Base-by-base conservation (phyloP, 2,113 vertebrate genomes). In the Callaeas wilsoni region DNA sequence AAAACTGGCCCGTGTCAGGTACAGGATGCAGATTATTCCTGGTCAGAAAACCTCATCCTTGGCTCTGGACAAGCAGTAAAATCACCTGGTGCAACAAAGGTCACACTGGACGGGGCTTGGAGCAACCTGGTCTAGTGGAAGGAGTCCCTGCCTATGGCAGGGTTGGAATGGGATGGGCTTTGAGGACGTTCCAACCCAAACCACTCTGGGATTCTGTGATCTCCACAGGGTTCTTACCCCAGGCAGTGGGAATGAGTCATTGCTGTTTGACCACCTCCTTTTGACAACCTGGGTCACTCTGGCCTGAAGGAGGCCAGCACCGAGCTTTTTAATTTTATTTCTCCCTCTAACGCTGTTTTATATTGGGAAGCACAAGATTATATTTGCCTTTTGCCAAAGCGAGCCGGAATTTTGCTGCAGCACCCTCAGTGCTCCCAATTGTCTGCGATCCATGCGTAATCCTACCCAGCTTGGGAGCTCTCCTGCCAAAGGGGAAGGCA, bases 1-100 rank as follows among this genome's bases (percentile, higher is more conserved):
- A 14, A 69, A 53, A 77, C 20, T 7, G 19, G 27, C n/a, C 47
- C 1, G 0, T 21, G 46, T 26, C 1, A 0, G 50, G 39, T 26
- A 11, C 7, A 16, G 30, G 33, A 50, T 41, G 62, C 33, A 56
- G 21, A 39, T 42, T 39, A 4, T 27, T 53, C 55, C 47, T 60
- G 73, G 19, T 55, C 47, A 29, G 29, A 78, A 65, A 91, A 20
- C 25, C 21, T 84, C 0, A 0, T 41, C 53, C 46, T 78, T 16
- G n/a, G 77, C 29, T 7, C 29, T n/a, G 37, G n/a, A 49, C 12
- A 10, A 52, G 27, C 64, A 77, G 27, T 11, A 65, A 16, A 88
- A 53, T 19, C 25, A 22, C 35, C 29, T 1, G 4, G 16, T 68
- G 49, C 32, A 64, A 35, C 59, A 21, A 26, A 60, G 30, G 25